Evolutionary conservation across 2,888 invertebrate species (phyloP), one percentile per base, ranked within the genome.

Genomic region (Agrilus mali): DNA sequence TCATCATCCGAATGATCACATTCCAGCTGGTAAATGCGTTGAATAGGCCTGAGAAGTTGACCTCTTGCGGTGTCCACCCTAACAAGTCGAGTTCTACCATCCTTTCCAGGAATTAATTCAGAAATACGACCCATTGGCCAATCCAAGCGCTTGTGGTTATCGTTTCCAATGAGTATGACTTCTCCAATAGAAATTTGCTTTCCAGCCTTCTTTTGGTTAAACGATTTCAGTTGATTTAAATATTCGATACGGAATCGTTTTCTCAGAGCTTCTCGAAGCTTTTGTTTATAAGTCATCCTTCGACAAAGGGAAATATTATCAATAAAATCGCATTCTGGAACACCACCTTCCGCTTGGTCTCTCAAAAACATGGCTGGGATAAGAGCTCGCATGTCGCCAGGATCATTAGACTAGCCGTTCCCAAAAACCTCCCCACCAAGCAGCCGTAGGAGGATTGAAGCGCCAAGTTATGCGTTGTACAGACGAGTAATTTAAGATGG

Each of bases 401-500:
- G 37, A 33, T 49, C 45, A 7, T 44, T 36, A 2, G 50, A 52
- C 50, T 12, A 66, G 43, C 7, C 63, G 49, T 50, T 67, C 63
- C 54, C 60, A 67, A 50, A 57, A 60, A 31, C 67, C 64, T 43
- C 64, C 64, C 60, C 60, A 60, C 64, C 66, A 68, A 4, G 65
- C 52, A 7, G 64, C 58, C 1, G 53, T 46, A 6, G 61, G 61
- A 4, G 61, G 57, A 42, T 58, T 65, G 46, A 64, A 65, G 6
- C 46, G 46, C 56, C 55, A 55, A 20, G 35, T 32, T 13, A 58
- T 54, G 27, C 44, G 16, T 37, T 46, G 31, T 14, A 35, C 31
- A 10, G 46, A 32, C 17, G 40, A 51, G 22, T 50, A 43, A 3
- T 43, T 38, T 13, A 27, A 7, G 16, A 58, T 52, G 2, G 32